A percentile compares a stretch with the other conserved stretches of the same genome.
Evolutionary conservation across 2,888 invertebrate genomes (phyloP).

Genomic region (Elegia similella): DNA sequence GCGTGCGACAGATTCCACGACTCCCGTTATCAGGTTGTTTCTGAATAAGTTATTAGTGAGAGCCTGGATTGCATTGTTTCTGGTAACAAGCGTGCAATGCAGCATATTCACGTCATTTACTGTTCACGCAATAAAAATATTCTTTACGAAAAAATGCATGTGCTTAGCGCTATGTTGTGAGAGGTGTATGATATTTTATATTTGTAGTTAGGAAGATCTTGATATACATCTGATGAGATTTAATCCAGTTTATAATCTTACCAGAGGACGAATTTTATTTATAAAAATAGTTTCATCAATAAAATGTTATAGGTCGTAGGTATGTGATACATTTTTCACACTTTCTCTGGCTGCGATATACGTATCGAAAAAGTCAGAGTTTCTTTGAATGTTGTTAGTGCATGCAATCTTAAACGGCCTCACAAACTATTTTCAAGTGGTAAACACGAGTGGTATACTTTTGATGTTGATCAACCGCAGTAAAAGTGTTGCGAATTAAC

Average conservation of each 20-base stretch:
- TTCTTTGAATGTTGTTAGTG: neutral
- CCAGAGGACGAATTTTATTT: too few relatives aligned
- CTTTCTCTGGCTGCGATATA: neutral
- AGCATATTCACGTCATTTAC: neutral
- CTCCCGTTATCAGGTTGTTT: conserved; percentile 28
- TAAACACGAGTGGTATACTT: neutral
- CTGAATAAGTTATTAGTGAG: conserved; percentile 24
- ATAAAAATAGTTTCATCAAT: too few relatives aligned
- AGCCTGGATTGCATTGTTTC: conserved; percentile 16
- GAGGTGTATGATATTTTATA: too few relatives aligned
- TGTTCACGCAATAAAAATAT: too few relatives aligned
- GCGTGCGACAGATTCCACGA: conserved; percentile 39
- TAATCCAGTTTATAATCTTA: too few relatives aligned
- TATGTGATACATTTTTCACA: neutral
- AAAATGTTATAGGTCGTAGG: neutral
- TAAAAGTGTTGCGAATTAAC: conserved; percentile 5
- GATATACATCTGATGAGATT: too few relatives aligned
- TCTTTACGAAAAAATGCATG: too few relatives aligned
- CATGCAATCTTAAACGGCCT: neutral
- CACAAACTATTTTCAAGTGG: neutral
- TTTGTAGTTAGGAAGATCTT: too few relatives aligned
- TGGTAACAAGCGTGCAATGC: conserved; percentile 5
- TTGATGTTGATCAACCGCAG: neutral
- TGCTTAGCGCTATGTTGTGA: too few relatives aligned
- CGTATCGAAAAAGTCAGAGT: neutral